Evolutionary conservation across 2,113 vertebrate species (phyloP), one percentile per base, ranked within the genome.

Genomic region (Taurulus bubalis): DNA sequence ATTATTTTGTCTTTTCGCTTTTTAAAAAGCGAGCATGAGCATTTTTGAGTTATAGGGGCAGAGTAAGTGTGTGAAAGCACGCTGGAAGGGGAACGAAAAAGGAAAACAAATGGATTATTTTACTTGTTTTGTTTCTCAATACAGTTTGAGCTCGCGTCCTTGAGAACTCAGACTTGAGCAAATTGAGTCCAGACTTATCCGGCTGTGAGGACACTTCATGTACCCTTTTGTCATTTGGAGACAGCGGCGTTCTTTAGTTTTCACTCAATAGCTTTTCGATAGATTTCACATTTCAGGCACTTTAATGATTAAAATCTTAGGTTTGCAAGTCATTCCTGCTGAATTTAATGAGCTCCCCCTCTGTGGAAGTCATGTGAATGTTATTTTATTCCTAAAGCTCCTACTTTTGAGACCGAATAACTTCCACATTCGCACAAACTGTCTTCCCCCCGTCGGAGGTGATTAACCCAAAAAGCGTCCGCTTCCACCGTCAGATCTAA

Each of bases 1-100:
- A 18, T 83, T 65, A 56, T 82, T 73, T 53, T 67, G 38, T 72
- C 20, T 69, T 42, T 5, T 47, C 69, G 20, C 60, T 79, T 66
- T 74, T 30, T 45, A 15, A 22, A 74, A 45, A 5, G 34, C 40
- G 53, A 71, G 58, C 62, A 59, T 32, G 30, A 32, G 30, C 30
- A 32, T 32, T 58, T 71, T 73, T 58, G 26, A 67, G 63, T 60
- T 49, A 53, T 1, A n/a, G 55, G 49, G 9, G 40, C 12, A 45
- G 42, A 49, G 47, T 42, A 11, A 42, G 40, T 12, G 2, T 10
- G 26, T n/a, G 1, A 58, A 14, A 28, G 26, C 30, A 40, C 24
- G 42, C 45, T 22, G 20, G 15, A 58, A 64, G 16, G 18, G 56
- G 38, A 55, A 40, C 15, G 15, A n/a, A 51, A 51, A 49, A 16